phyloP scores from a whole-genome alignment of 2,888 invertebrate genomes.

The Campopleginae sp. region DNA sequence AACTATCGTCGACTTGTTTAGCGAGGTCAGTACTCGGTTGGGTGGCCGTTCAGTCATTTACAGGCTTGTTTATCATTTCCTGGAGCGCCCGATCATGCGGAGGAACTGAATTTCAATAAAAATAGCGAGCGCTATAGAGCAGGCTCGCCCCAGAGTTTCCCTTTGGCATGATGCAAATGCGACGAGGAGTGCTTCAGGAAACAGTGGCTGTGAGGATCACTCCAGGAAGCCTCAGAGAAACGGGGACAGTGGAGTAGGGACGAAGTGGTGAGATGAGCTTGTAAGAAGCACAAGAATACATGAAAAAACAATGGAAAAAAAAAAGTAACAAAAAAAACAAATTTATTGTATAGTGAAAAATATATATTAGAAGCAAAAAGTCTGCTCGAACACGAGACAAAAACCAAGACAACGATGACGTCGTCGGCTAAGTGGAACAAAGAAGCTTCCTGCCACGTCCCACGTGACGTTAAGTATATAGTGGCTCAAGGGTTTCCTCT shows the following conservation, averaged over 20 bases:
- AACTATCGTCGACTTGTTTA: background rate
- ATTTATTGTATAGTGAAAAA: background rate
- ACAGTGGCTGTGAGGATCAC: background rate
- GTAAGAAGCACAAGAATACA: background rate
- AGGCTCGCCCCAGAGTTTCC: too few relatives aligned
- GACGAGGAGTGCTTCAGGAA: too few relatives aligned
- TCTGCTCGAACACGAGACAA: conserved; percentile 32
- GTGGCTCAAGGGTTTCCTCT: conserved; percentile 34
- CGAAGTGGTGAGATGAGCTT: background rate
- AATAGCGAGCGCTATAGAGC: too few relatives aligned
- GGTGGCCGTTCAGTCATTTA: too few relatives aligned
- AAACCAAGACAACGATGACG: conserved; percentile 37
- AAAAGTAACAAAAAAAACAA: background rate
- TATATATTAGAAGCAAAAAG: conserved; percentile 1
- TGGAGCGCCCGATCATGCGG: too few relatives aligned
- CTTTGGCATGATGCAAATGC: too few relatives aligned
- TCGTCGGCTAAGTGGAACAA: conserved; percentile 44
- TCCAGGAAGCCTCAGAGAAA: background rate
- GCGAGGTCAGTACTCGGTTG: background rate
- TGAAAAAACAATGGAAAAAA: background rate
- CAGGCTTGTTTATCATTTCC: too few relatives aligned
- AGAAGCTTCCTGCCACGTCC: conserved; percentile 44
- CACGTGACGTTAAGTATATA: conserved; percentile 45
- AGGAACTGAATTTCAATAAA: too few relatives aligned
- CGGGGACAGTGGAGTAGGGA: background rate